Evolutionary conservation across 2,888 invertebrate species (phyloP), one percentile per base, ranked within the genome.

Genomic region (Norana najaformis): DNA sequence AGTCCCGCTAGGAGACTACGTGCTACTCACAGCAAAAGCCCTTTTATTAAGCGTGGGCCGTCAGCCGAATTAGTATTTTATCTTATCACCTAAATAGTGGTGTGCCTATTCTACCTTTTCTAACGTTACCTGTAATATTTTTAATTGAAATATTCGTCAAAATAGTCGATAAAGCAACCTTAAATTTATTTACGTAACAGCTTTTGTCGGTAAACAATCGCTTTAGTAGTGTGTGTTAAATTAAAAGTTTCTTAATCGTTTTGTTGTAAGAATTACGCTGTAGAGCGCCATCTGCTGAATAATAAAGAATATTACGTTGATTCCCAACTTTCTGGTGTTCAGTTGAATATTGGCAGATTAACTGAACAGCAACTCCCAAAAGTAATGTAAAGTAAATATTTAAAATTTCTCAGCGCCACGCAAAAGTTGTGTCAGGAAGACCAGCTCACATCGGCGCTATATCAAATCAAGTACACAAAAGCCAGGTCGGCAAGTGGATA

Each of bases 21-120:
- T 93, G 92, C 92, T 93, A 93, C 88, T 92, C 88, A 91, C 93
- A 91, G 91, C 92, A 93, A 93, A 93, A 93, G 92, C 93, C 93
- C 93, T 93, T 93, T 93, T 93, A 83, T 83, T 39, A n/a, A 83
- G 39, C 85, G 85, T 1, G 0, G 0, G 16, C 85, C 0, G 6
- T 23, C 85, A 14, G 85, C 36, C 11, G 36, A 23, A 36, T 85
- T 36, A 36, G 35, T 85, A 85, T 85, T 23, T 6, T 13, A 23
- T 16, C 5, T 18, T 20, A 8, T 8, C 14, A 8, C 30, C 36
- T 35, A 36, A 36, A 85, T 8, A 36, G 11, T 35, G 85, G 85
- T 85, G 85, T 85, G 53, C 36, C 35, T 35, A 69, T 0, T n/a
- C 0, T 1, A n/a, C n/a, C n/a, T n/a, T n/a, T n/a, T n/a, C n/a